Conservation (phyloP, 1,140 invertebrate genomes). For the Sogatella furcifera region DNA sequence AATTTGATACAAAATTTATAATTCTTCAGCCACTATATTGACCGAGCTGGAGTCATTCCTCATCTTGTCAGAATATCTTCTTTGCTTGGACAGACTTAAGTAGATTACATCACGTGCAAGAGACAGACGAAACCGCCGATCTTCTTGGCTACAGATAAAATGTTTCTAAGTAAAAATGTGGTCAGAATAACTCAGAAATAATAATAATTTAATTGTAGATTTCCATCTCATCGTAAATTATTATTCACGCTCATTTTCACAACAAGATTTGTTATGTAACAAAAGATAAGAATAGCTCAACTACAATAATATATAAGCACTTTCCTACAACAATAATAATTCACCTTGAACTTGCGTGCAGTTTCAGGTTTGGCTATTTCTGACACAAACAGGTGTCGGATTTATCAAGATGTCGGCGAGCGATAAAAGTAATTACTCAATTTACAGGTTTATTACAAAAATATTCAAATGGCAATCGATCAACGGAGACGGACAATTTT, state of each 20-base stretch:
- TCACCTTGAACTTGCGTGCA: constrained; percentile 1
- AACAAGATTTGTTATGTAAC: not conserved
- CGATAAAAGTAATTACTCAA: not conserved
- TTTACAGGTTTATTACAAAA: not conserved
- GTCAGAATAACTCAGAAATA: no score
- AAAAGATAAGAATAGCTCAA: not conserved
- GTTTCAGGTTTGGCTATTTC: constrained; percentile 4
- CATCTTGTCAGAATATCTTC: no score
- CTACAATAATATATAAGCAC: not conserved
- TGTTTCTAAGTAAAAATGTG: no score
- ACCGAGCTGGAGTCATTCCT: no score
- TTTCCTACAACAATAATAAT: not conserved
- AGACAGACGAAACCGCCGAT: no score
- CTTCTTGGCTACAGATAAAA: no score
- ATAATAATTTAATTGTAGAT: not conserved
- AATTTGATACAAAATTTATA: no score
- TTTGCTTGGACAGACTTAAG: no score
- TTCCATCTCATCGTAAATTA: not conserved
- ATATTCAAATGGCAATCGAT: not conserved
- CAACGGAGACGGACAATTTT: not conserved
- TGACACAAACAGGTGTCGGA: not conserved
- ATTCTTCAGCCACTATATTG: no score
- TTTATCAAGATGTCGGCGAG: not conserved
- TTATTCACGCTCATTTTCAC: not conserved
- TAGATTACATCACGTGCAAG: no score